These are phyloP conservation scores for Petrolisthes manimaculis DNA, from an alignment of 2,888 invertebrate species.

Conservation along the genomic window DNA sequence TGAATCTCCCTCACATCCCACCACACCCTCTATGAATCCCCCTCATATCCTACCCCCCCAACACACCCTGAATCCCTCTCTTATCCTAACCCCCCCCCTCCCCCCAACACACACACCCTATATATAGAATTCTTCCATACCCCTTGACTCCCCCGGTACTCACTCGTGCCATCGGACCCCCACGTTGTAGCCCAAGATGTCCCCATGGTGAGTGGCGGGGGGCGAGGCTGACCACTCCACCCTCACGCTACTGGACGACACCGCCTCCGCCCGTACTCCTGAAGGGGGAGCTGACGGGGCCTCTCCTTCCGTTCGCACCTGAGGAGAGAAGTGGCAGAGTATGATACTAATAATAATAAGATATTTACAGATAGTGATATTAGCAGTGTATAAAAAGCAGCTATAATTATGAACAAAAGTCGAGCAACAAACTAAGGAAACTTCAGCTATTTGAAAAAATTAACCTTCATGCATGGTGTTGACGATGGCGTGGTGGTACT, in stretches of 20 bases:
- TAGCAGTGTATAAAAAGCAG: background rate
- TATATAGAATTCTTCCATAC: too few species aligned
- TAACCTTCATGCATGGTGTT: too few species aligned
- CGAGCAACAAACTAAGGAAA: too few species aligned
- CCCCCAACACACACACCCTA: too few species aligned
- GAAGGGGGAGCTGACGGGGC: constrained; percentile 54
- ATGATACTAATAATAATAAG: too few species aligned
- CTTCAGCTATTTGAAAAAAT: too few species aligned
- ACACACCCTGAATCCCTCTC: too few species aligned
- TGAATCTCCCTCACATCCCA: background rate
- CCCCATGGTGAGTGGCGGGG: constrained; percentile 40
- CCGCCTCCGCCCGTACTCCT: constrained; percentile 29
- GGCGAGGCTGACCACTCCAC: constrained; percentile 56
- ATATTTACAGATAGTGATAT: background rate
- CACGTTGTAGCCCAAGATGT: constrained; percentile 33
- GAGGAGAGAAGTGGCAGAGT: background rate
- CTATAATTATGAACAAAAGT: background rate
- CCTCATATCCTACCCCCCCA: too few species aligned
- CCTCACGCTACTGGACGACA: constrained; percentile 39
- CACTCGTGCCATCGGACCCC: constrained; percentile 50
- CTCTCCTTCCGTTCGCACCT: constrained; percentile 58
- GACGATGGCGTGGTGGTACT: too few species aligned
- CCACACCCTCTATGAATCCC: background rate
- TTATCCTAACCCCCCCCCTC: too few species aligned
- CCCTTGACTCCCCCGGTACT: background rate